Evolutionary conservation across 2,797 vertebrate genomes (phyloP).

Genomic region (Anabacerthia variegaticeps): DNA sequence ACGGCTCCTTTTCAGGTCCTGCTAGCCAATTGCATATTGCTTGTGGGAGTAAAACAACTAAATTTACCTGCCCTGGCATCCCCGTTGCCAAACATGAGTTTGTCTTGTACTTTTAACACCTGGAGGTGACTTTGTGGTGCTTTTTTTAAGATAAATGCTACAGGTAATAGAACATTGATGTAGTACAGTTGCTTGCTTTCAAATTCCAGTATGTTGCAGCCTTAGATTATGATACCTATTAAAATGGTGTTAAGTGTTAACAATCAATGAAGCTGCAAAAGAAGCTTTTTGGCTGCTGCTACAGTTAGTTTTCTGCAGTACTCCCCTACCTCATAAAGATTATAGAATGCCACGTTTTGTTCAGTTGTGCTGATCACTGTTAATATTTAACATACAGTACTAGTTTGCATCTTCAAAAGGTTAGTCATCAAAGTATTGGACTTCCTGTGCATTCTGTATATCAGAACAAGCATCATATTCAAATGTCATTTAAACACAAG

Average conservation of each 20-base stretch:
- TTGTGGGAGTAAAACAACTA: neutral
- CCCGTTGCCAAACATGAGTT: neutral
- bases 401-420: neutral
- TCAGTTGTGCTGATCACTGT: neutral
- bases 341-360: fast-evolving
- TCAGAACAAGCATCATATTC: neutral
- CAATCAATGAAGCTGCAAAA: neutral
- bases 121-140: neutral
- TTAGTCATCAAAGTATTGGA: neutral
- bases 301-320: neutral
- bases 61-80: neutral
- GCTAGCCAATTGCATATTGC: neutral
- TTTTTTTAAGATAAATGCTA: neutral
- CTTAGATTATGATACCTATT: neutral
- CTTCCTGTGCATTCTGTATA: neutral
- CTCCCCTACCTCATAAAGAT: neutral
- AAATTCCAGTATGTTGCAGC: neutral
- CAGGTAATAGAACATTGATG: neutral
- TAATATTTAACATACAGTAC: neutral
- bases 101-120: neutral
- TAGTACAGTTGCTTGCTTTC: neutral
- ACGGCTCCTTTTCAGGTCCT: neutral
- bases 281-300: neutral
- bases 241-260: neutral
- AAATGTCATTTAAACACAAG: neutral